Base-by-base conservation (phyloP, 2,113 vertebrate species). In the Otolemur garnettii region DNA sequence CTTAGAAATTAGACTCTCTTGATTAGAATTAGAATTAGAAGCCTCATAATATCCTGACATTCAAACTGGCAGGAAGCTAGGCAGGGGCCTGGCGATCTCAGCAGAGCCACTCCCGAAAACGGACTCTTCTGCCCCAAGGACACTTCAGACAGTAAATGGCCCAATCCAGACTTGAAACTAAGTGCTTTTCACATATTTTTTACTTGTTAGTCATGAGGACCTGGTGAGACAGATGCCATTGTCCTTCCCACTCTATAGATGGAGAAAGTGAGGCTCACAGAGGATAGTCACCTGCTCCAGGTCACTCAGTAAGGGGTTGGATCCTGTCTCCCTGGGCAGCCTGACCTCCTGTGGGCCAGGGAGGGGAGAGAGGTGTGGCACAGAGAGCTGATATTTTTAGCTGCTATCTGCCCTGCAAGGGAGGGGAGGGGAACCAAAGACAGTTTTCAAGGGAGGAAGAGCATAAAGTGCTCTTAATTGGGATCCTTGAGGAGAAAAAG, bases 331-430 rank as follows among this genome's bases (percentile, higher is more conserved):
- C 26, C 4, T 5, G 66, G 59, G 12, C 66, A 42, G 7, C 69
- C 62, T 22, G 35, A 38, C 68, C n/a, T 33, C 0, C 5, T 57
- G 30, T 26, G 18, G 21, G 28, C 26, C 11, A 28, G 24, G 62
- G 35, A 6, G 15, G 53, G 18, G 11, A 13, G 9, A 28, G 6
- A 79, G 59, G 55, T 15, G 1, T 21, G 55, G n/a, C n/a, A 5
- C 66, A 17, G 24, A 59, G 71, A 62, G 75, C 21, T 1, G 21
- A 55, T 90, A 83, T 96, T 93, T 95, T 97, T 90, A 96, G 93
- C 62, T 3, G 0, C 68, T 9, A 30, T 50, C 45, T 7, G 60
- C 77, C 71, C 24, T 9, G 77, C 24, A 0, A 28, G 30, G 1
- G 0, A 11, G 24, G 38, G 83, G 69, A 35, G 57, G 77, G 55